Percentiles rank a stretch among this genome's conserved stretches.
Evolutionary conservation across 2,113 vertebrate species (phyloP).

Genomic region (Mesocricetus auratus): DNA sequence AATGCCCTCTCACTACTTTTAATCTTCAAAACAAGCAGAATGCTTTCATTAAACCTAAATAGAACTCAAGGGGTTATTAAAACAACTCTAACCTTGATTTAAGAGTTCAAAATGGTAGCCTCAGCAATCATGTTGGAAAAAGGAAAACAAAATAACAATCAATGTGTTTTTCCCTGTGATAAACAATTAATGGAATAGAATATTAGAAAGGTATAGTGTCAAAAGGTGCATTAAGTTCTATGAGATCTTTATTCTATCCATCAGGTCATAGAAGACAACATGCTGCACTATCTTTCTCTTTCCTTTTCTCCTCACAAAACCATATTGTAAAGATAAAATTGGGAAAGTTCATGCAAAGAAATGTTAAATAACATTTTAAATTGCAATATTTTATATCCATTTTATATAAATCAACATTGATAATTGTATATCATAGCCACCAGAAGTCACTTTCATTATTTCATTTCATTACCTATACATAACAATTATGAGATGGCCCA

Average conservation of each 20-base stretch:
- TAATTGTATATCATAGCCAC: background rate
- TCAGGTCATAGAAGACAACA: background rate
- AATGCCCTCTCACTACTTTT: background rate
- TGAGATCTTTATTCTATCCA: background rate
- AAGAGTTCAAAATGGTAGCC: background rate
- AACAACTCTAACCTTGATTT: conserved; percentile 40
- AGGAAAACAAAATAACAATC: background rate
- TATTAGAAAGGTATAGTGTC: background rate
- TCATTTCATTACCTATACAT: background rate
- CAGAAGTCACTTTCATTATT: background rate
- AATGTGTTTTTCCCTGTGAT: background rate
- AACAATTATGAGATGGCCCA: background rate
- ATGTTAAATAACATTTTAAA: conserved; percentile 6
- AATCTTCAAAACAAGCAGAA: conserved; percentile 30
- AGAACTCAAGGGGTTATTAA: background rate
- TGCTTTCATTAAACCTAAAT: conserved; percentile 28
- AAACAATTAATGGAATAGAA: background rate
- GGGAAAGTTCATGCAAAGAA: background rate
- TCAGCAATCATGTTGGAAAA: background rate
- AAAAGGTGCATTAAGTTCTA: background rate
- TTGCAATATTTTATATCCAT: background rate
- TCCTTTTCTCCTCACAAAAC: background rate
- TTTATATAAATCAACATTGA: background rate
- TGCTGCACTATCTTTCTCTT: background rate
- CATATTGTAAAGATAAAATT: background rate